Evolutionary conservation across 2,888 invertebrate genomes (phyloP).

Genomic region (Drosophila flavopinicola): DNA sequence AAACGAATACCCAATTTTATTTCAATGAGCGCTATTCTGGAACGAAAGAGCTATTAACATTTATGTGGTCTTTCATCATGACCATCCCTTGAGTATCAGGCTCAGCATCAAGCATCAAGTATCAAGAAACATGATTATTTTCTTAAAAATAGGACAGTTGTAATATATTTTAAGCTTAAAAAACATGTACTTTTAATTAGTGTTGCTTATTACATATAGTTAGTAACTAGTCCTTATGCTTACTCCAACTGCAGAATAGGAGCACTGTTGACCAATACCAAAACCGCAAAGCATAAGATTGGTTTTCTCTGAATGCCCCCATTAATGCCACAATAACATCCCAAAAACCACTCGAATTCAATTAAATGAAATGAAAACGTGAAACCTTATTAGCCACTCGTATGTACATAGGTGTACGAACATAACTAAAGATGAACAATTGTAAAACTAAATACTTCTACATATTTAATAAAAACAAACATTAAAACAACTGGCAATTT

Average conservation of each 20-base stretch:
- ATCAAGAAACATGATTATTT: neutral
- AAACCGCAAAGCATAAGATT: slow-evolving; percentile 33
- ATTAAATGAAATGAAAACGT: slow-evolving; percentile 52
- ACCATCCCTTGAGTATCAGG: neutral
- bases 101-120: neutral
- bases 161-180: neutral
- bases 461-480: slow-evolving; percentile 77
- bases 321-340: slow-evolving; percentile 56
- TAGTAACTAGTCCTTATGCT: slow-evolving; percentile 22
- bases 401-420: slow-evolving; percentile 73
- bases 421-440: slow-evolving; percentile 74
- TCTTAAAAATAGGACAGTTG: neutral
- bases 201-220: slow-evolving; percentile 2
- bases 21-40: slow-evolving; percentile 7
- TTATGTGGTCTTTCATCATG: neutral
- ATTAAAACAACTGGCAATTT: slow-evolving; percentile 34
- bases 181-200: neutral
- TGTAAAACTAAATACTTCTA: slow-evolving; percentile 78
- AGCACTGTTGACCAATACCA: slow-evolving; percentile 64
- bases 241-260: slow-evolving; percentile 17
- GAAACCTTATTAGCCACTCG: slow-evolving; percentile 63
- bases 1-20: neutral
- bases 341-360: slow-evolving; percentile 53
- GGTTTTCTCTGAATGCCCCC: slow-evolving; percentile 49
- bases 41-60: neutral